A percentile compares a stretch with the other conserved stretches of the same genome.
Conservation (phyloP, 2,888 invertebrate genomes). For the Caenorhabditis uteleia region DNA sequence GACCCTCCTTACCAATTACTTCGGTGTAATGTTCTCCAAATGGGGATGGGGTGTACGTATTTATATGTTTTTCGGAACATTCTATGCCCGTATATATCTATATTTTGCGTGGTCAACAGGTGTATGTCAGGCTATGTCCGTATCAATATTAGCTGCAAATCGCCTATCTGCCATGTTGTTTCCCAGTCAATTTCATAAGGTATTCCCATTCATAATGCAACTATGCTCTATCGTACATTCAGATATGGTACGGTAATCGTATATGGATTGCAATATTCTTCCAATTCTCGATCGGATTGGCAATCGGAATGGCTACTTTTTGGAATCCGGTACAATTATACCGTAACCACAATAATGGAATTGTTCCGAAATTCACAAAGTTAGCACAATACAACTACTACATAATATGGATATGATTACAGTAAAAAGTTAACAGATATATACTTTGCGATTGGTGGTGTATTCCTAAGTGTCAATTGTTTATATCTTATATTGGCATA, state of each 20-base stretch:
- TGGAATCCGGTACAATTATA: slow-evolving; percentile 25
- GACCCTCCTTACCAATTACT: slow-evolving; percentile 25
- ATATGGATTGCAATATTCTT: slow-evolving; percentile 22
- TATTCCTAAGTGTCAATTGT: slow-evolving; percentile 9
- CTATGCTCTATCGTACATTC: not conserved
- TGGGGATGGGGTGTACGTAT: slow-evolving; percentile 21
- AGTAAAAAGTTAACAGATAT: slow-evolving; percentile 18
- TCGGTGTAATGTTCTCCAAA: slow-evolving; percentile 29
- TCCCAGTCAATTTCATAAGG: slow-evolving; percentile 22
- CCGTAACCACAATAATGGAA: slow-evolving; percentile 23
- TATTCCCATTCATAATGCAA: not conserved
- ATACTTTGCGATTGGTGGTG: slow-evolving; percentile 21
- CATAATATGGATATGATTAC: not conserved
- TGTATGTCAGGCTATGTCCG: slow-evolving; percentile 27
- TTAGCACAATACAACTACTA: not conserved
- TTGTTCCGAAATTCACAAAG: slow-evolving; percentile 27
- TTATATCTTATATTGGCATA: slow-evolving; percentile 18
- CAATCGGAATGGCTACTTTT: slow-evolving; percentile 19
- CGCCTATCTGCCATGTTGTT: slow-evolving; percentile 26
- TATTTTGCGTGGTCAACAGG: slow-evolving; percentile 33
- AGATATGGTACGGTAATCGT: slow-evolving; percentile 32
- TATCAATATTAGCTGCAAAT: slow-evolving; percentile 20
- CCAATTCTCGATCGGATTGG: slow-evolving; percentile 19
- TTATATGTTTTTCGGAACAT: slow-evolving; percentile 18
- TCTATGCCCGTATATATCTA: slow-evolving; percentile 20